Evolutionary conservation across 1,140 invertebrate species (phyloP), one percentile per base, ranked within the genome.

Genomic region (Drosophila nebulosa): DNA sequence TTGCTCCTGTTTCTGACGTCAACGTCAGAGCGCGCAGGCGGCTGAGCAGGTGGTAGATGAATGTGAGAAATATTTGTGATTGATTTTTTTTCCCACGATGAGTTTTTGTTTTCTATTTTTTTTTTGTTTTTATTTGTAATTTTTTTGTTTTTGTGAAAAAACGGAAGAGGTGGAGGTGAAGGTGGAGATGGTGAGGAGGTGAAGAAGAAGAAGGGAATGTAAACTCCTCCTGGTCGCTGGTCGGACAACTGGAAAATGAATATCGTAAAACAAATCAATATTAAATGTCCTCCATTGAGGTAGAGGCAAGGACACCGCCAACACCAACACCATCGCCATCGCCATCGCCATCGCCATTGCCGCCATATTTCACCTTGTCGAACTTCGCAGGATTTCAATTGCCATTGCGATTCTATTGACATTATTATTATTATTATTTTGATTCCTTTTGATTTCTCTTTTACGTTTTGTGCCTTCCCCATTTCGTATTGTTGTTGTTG

Each of bases 11-110:
- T 36, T 24, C 32, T 83, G 74, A 83, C 64, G 75, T 78, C 74
- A 78, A 61, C 52, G n/a, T n/a, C n/a, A n/a, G n/a, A 35, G 10
- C n/a, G n/a, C 6, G 35, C n/a, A 7, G 5, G 35, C n/a, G n/a
- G 60, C 24, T 24, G 24, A 24, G 2, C 30, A 46, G 16, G 16
- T 30, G 52, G 53, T 14, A 12, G 7, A 21, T 56, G 53, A 56
- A 55, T 55, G 32, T 36, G 14, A 57, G 22, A 63, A 39, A 59
- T 67, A 51, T 56, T 64, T 69, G 46, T 76, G 79, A 79, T 80
- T 84, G 81, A 84, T 77, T 79, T 84, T 67, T 51, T 61, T 64
- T 24, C 32, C 22, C 2, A 9, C 5, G 3, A 24, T 64, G 57
- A 46, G 21, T 32, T 56, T 68, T 59, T 55, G 39, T 16, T 21